These are phyloP conservation scores for Sander lucioperca DNA, from an alignment of 2,113 vertebrate species.

Conservation along the genomic window DNA sequence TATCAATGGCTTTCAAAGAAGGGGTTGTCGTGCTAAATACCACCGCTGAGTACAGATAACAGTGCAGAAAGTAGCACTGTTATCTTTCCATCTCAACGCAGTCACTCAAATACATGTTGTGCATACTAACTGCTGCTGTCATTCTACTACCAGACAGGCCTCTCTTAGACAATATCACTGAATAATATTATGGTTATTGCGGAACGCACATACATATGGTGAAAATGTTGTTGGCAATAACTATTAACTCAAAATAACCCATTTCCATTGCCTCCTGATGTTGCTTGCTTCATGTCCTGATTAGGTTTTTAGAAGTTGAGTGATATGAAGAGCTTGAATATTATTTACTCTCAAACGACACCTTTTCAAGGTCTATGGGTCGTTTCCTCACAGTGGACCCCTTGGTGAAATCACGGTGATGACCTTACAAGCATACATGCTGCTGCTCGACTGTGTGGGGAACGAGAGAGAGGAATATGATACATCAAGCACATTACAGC, in stretches of 20 bases:
- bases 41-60: conserved; percentile 54
- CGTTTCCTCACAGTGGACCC: conserved; percentile 37
- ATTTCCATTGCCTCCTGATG: conserved; percentile 16
- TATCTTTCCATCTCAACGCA: conserved; percentile 58
- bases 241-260: conserved; percentile 3
- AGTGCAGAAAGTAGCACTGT: conserved; percentile 23
- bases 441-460: conserved; percentile 15
- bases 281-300: background rate
- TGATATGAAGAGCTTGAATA: conserved; percentile 41
- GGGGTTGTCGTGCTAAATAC: conserved; percentile 65
- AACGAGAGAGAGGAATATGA: conserved; percentile 35
- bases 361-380: conserved; percentile 50
- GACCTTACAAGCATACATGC: conserved; percentile 49
- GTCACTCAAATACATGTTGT: background rate
- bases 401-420: conserved; percentile 32
- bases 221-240: background rate
- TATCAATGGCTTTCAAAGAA: conserved; percentile 57
- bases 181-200: conserved; percentile 17
- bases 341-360: conserved; percentile 44
- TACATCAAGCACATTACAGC: conserved; percentile 54
- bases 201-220: background rate
- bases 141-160: background rate
- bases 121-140: conserved; percentile 14
- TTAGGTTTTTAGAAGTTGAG: conserved; percentile 43
- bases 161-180: background rate